Evolutionary conservation across 2,797 vertebrate species (phyloP), one percentile per base, ranked within the genome.

Genomic region (Sebastes trivittatus): DNA sequence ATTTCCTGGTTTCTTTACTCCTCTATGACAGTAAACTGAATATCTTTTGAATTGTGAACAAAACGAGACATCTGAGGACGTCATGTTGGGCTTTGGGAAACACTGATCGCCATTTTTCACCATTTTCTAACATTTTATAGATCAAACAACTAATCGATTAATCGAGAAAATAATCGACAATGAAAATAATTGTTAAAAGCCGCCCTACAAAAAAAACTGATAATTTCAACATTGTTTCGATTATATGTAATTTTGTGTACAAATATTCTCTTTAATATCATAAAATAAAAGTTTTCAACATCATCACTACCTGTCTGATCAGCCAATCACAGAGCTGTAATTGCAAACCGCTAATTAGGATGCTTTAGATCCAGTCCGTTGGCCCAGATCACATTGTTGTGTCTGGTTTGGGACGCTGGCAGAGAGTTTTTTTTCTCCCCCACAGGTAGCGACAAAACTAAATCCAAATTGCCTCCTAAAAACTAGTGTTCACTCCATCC

Each of bases 401-500:
- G 30, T 75, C 14, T 22, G 49, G 38, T 8, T 8, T 1, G 29
- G 20, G 32, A 55, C 25, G 3, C 23, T 59, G 68, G 74, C 46
- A 63, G 16, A 59, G 23, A 42, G 13, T 58, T 0, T 72, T 0
- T 72, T 49, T 8, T 52, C 11, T 66, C 38, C 38, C 5, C 0
- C 16, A 18, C 23, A 60, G 30, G 16, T 60, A 30, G 59, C 7
- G 38, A 83, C 61, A 29, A 54, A 75, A 69, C 58, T 32, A 2
- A 66, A 34, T 27, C 68, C 52, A 87, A 68, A 69, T 9, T 3
- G 46, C 65, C 18, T 71, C 29, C 46, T 49, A 29, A 70, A 70
- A 68, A 68, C 79, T 46, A 13, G 4, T 3, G 22, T 32, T 6
- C 46, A 6, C 56, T 55, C 13, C 77, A 11, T 64, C 46, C 72